phyloP scores from a whole-genome alignment of 2,797 vertebrate species.

The Euthynnus affinis region DNA sequence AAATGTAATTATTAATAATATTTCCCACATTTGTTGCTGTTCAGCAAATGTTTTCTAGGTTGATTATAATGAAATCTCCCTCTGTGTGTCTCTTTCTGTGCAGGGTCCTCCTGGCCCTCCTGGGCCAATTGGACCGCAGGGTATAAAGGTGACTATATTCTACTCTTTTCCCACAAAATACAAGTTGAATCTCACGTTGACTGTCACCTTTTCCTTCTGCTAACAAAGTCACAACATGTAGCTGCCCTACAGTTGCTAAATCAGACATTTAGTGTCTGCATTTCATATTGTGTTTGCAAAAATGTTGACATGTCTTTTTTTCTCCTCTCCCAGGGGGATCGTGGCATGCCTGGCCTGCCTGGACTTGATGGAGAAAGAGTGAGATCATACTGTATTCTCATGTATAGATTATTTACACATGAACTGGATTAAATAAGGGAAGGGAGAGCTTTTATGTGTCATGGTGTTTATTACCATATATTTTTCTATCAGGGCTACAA shows the following conservation, averaged over 20 bases:
- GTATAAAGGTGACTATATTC: conserved; percentile 89
- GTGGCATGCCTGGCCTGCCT: conserved; percentile 91
- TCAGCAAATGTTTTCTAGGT: not conserved
- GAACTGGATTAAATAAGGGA: not conserved
- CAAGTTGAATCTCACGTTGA: not conserved
- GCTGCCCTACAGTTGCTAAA: not conserved
- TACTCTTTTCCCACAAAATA: not conserved
- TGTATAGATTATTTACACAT: not conserved
- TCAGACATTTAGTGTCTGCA: not conserved
- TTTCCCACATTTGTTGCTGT: too few species aligned
- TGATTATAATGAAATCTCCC: conserved; percentile 23
- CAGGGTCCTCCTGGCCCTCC: conserved; percentile 97
- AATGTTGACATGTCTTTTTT: not conserved
- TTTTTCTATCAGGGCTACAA: conserved; percentile 90
- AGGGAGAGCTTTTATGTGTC: too few species aligned
- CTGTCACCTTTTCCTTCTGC: not conserved
- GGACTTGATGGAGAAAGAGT: conserved; percentile 97
- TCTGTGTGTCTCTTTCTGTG: conserved; percentile 49
- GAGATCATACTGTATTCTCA: conserved; percentile 55
- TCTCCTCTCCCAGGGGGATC: conserved; percentile 88
- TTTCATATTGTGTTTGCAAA: not conserved
- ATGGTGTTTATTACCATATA: not conserved
- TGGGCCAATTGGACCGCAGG: conserved; percentile 91
- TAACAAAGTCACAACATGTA: not conserved
- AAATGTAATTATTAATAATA: not conserved